These are phyloP conservation scores for Thrips palmi DNA, from an alignment of 1,140 invertebrate genomes.

Conservation along the genomic window DNA sequence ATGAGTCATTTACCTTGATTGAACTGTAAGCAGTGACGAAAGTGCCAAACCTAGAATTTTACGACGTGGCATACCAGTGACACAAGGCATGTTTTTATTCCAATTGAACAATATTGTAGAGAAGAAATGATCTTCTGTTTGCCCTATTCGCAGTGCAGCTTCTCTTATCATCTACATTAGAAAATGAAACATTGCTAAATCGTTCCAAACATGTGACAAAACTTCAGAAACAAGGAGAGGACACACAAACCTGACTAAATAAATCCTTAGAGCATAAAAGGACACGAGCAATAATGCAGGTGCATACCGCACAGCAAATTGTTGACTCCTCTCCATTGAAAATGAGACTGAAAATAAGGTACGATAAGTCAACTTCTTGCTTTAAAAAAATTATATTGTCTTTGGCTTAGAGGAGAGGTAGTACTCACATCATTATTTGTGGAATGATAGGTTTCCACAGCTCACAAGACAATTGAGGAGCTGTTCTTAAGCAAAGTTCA, in stretches of 20 bases:
- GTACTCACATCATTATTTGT: conserved; percentile 42
- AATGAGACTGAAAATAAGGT: conserved; percentile 5
- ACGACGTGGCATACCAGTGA: conserved; percentile 55
- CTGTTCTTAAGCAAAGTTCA: conserved; percentile 46
- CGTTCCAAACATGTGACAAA: conserved; percentile 4
- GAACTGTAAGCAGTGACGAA: conserved; percentile 50
- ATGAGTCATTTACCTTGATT: conserved; percentile 24
- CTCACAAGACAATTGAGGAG: conserved; percentile 38
- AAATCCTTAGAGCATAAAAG: neutral
- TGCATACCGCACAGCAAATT: neutral
- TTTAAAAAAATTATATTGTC: no score
- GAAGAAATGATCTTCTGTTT: conserved; percentile 31
- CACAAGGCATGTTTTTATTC: conserved; percentile 58
- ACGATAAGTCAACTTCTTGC: no score
- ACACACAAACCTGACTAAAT: conserved; percentile 4
- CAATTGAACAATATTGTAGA: conserved; percentile 52
- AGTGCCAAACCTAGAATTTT: conserved; percentile 70
- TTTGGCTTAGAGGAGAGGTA: neutral
- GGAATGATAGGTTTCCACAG: conserved; percentile 44
- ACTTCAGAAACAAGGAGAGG: conserved; percentile 6
- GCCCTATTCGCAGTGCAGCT: conserved; percentile 17
- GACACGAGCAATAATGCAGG: conserved; percentile 3
- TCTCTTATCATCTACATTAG: conserved; percentile 29
- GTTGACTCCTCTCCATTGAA: neutral
- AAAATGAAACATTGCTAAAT: conserved; percentile 10